Base-by-base conservation (phyloP, 2,888 invertebrate species). In the Elegia similella region DNA sequence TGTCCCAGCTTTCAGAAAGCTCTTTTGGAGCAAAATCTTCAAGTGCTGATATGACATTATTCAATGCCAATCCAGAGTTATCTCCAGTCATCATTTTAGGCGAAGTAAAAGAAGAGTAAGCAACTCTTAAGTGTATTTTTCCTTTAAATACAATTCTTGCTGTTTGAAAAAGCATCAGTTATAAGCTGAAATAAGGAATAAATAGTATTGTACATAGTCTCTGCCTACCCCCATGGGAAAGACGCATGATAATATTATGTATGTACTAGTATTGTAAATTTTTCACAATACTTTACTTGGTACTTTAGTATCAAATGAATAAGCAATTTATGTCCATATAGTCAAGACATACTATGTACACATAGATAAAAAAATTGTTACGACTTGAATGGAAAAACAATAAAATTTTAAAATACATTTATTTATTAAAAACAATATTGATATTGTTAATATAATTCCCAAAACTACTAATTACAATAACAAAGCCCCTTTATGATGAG, bases 1-100 rank as follows among this genome's bases (percentile, higher is more conserved):
- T 99, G 78, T 99, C 99, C 98, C 98, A 99, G 55, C 93, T 93
- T 71, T 95, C 98, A 2, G 98, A 97, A 12, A 95, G 84, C 1
- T 89, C 81, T 34, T 93, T 80, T 7, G 96, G 94, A 0, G 97
- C 97, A 84, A 95, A 95, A 7, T 87, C 81, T 70, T 96, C 93
- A 60, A 98, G 84, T 56, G 88, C 90, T 10, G 85, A 72, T 42
- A 96, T 74, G 2, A 96, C 92, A 60, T 86, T 83, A 13, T 72
- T 72, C 59, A 95, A 70, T 6, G 90, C 70, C 2, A 92, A 72
- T 56, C 93, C 93, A 61, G 71, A 61, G 59, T 71, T 79, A 58
- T 84, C 81, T 56, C 79, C 83, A 50, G 70, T 65, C 48, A 81
- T 76, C 84, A 87, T 85, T 68, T 78, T 85, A 16, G 68, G 59